Evolutionary conservation across 2,888 invertebrate species (phyloP).

Genomic region (Oeneis ivallda): DNA sequence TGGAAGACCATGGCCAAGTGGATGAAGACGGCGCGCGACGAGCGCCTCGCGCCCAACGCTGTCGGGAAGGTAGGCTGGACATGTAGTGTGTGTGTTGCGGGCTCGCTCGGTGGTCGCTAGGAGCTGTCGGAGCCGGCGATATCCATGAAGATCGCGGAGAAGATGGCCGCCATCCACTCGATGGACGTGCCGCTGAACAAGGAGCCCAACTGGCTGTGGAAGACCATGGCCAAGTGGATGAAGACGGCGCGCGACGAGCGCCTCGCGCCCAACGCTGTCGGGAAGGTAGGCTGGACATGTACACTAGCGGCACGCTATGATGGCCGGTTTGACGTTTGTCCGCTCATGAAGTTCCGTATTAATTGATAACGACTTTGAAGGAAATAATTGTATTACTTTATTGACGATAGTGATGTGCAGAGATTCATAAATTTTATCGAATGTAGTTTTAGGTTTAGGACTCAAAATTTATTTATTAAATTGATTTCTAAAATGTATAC

Average conservation of each 20-base stretch:
- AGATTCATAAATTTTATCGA: no score
- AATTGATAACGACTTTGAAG: no score
- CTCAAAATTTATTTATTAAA: no score
- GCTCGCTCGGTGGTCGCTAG: slow-evolving; percentile 91
- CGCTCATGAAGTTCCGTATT: no score
- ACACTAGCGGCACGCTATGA: no score
- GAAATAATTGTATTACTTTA: no score
- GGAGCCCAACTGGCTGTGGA: slow-evolving; percentile 97
- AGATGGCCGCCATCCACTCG: slow-evolving; percentile 95
- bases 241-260: slow-evolving; percentile 75
- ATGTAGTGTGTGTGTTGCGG: slow-evolving; percentile 64
- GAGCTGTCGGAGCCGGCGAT: slow-evolving; percentile 91
- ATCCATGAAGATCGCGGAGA: slow-evolving; percentile 93
- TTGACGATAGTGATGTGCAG: no score
- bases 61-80: slow-evolving; percentile 52
- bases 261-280: slow-evolving; percentile 42
- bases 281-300: slow-evolving; percentile 52
- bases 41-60: slow-evolving; percentile 46
- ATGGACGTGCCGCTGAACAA: slow-evolving; percentile 98
- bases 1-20: slow-evolving; percentile 94
- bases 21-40: slow-evolving; percentile 80
- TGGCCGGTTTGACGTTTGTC: no score
- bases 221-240: slow-evolving; percentile 91
- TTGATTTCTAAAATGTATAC: no score
- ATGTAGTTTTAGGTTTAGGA: no score